A percentile compares a stretch with the other conserved stretches of the same genome.
Evolutionary conservation across 2,888 invertebrate genomes (phyloP).

Genomic region (Phyllotreta cruciferae): DNA sequence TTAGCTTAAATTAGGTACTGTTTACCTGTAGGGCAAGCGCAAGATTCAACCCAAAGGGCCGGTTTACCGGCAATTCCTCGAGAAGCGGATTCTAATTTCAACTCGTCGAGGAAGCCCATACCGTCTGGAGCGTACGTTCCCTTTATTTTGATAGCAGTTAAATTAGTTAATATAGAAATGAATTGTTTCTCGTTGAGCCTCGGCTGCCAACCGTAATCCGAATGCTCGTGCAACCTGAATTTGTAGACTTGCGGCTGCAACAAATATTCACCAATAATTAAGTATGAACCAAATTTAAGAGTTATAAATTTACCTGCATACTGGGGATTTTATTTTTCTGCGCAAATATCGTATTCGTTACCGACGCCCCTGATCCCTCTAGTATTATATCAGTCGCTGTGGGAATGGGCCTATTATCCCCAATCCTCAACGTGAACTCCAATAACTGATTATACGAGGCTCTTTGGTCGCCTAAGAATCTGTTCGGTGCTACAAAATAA

Average conservation of each 20-base stretch:
- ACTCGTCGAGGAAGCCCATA: constrained; percentile 88
- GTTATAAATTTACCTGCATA: constrained; percentile 64
- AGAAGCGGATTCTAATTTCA: constrained; percentile 87
- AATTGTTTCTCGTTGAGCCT: constrained; percentile 86
- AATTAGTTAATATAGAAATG: constrained; percentile 90
- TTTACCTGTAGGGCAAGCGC: constrained; percentile 81
- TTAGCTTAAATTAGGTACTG: not conserved
- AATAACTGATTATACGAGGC: constrained; percentile 94
- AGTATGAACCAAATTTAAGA: not conserved
- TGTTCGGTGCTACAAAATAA: constrained; percentile 89
- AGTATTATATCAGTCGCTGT: constrained; percentile 88
- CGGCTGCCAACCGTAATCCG: constrained; percentile 87
- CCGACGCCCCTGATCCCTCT: constrained; percentile 76
- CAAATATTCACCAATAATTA: constrained; percentile 19
- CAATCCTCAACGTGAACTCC: constrained; percentile 84
- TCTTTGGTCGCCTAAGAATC: constrained; percentile 85
- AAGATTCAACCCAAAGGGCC: constrained; percentile 94
- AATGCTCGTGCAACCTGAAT: constrained; percentile 91
- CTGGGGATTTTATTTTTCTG: constrained; percentile 86
- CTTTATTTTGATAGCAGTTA: constrained; percentile 93
- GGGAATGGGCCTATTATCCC: constrained; percentile 82
- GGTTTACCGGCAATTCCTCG: constrained; percentile 73
- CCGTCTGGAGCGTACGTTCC: constrained; percentile 89
- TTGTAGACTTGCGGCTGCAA: constrained; percentile 74
- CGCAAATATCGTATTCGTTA: constrained; percentile 91